Evolutionary conservation across 2,888 invertebrate genomes (phyloP).

Genomic region (Chloromyia formosa): DNA sequence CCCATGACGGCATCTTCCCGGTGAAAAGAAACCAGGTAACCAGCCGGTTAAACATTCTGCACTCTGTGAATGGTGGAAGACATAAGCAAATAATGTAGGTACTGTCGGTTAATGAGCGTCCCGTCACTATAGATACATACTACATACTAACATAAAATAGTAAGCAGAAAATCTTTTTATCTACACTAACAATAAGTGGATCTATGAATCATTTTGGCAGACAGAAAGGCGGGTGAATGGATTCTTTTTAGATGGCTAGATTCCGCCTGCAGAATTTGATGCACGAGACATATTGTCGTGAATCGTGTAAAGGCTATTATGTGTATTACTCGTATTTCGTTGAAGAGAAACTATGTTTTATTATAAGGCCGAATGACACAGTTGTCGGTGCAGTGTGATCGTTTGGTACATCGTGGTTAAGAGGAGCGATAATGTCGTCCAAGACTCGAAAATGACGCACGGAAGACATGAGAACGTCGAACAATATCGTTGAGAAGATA

Average conservation of each 20-base stretch:
- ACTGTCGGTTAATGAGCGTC: too few species aligned
- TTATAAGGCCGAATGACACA: background rate
- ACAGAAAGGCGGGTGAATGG: too few species aligned
- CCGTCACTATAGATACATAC: too few species aligned
- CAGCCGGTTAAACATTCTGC: too few species aligned
- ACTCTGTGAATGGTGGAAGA: background rate
- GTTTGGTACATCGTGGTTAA: too few species aligned
- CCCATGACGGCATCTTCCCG: background rate
- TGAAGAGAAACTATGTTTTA: background rate
- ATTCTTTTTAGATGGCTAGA: too few species aligned
- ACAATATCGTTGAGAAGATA: background rate
- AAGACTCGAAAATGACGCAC: too few species aligned
- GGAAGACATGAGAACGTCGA: too few species aligned
- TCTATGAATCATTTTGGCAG: conserved; percentile 11
- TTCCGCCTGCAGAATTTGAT: conserved; percentile 9
- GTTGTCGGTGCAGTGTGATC: background rate
- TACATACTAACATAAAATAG: background rate
- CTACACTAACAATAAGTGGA: background rate
- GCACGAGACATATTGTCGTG: conserved; percentile 12
- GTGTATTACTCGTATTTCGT: background rate
- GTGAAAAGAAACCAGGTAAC: background rate
- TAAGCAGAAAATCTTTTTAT: background rate
- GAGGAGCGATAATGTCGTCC: too few species aligned
- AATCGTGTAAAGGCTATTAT: background rate
- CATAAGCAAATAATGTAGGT: too few species aligned